Base-by-base conservation (phyloP, 2,113 vertebrate species). In the Myxocyprinus asiaticus region DNA sequence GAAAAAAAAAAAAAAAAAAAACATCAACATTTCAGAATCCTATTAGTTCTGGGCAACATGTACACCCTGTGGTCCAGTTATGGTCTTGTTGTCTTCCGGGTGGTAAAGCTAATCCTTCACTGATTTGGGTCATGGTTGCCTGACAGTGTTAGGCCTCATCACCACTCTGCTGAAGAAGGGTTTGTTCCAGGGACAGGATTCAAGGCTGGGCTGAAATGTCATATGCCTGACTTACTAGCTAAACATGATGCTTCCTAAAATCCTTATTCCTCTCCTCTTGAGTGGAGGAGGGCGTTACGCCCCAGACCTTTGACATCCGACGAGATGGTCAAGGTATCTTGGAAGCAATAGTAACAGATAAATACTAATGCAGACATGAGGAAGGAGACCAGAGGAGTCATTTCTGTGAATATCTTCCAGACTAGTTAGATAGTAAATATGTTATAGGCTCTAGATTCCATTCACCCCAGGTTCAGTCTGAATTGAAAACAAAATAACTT, bases 161-260 rank as follows among this genome's bases (percentile, higher is more conserved):
- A 22, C 7, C 0, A 5, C 56, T 64, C 56, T 44, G 22, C 47
- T 43, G 48, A 51, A 72, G 15, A 64, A 45, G 4, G n/a, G 22
- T 33, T 33, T 33, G 22, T 33, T 33, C 22, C 22, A 33, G 22
- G 7, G n/a, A 78, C 53, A 77, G 68, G 67, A 67, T 58, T 47
- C 61, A 71, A 76, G 56, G 64, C 53, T 73, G 72, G 33, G 8
- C 59, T 64, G 33, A 71, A 47, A 47, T 64, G 78, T 79, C 77
- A 68, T 51, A 79, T 17, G 67, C 58, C 66, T 79, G 66, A 79
- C 77, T 64, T 50, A 65, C 43, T 62, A 48, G 43, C 63, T 50
- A 73, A 53, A 70, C 61, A 76, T 7, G 48, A 71, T 48, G 51
- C 63, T 73, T 82, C 33, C 76, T 53, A 22, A 78, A 67, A 67